These are phyloP conservation scores for Saccopteryx bilineata DNA, from an alignment of 2,113 vertebrate species.

Conservation along the genomic window DNA sequence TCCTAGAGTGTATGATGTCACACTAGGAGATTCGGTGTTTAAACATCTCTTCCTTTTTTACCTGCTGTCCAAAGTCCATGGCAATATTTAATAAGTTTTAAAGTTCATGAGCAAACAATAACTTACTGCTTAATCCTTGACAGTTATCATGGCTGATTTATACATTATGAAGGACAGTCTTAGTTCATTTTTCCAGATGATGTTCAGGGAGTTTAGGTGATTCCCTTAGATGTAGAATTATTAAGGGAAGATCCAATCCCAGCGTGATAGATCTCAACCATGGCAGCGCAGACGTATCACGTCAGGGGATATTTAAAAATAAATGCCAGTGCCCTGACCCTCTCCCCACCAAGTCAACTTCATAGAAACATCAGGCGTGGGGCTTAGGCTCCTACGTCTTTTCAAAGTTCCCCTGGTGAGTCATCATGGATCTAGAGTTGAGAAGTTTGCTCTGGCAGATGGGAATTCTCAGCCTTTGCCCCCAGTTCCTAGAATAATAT, in stretches of 20 bases:
- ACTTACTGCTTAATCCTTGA: background rate
- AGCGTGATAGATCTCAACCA: background rate
- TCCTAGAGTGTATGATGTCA: background rate
- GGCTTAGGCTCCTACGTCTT: background rate
- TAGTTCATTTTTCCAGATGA: background rate
- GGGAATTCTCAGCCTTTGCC: background rate
- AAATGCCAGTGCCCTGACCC: background rate
- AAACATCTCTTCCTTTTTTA: background rate
- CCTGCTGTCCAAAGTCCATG: background rate
- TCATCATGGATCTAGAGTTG: fast-evolving
- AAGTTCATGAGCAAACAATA: background rate
- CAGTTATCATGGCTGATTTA: background rate
- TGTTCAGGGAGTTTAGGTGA: background rate
- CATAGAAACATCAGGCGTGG: background rate
- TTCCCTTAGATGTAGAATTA: background rate
- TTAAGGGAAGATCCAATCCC: background rate
- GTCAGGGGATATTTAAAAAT: background rate
- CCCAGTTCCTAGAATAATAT: background rate
- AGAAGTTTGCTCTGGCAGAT: background rate
- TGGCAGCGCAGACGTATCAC: no score
- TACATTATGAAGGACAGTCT: background rate
- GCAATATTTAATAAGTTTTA: background rate
- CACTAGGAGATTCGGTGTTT: background rate
- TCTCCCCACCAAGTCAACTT: background rate
- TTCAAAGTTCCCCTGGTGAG: no score